Conservation (phyloP, 2,797 vertebrate genomes). For the Hybognathus amarus region DNA sequence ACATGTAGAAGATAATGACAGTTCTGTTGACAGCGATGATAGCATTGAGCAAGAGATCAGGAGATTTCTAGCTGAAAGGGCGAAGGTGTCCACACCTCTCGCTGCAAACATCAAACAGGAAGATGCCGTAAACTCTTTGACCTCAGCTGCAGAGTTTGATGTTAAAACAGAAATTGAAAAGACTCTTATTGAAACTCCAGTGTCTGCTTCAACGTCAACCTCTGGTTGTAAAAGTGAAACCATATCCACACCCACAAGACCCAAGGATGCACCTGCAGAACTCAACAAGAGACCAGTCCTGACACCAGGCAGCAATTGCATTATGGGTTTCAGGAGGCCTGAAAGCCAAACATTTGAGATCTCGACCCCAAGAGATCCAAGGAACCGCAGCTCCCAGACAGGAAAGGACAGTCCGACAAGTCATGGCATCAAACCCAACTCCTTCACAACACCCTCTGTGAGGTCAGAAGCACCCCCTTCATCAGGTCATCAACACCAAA, state of each 20-base stretch:
- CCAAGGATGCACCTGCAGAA: not conserved
- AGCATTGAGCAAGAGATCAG: constrained; percentile 95
- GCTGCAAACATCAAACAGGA: constrained; percentile 53
- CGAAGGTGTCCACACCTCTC: constrained; percentile 76
- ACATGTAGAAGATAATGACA: constrained; percentile 82
- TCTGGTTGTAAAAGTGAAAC: not conserved
- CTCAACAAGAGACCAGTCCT: constrained; percentile 26
- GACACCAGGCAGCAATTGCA: constrained; percentile 13
- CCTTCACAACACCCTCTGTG: not conserved
- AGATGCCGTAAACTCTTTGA: constrained; percentile 19
- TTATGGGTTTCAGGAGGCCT: constrained; percentile 40
- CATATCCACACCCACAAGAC: not conserved
- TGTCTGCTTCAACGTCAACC: constrained; percentile 50
- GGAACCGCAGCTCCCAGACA: constrained; percentile 33
- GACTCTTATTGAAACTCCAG: constrained; percentile 50
- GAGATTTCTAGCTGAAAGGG: constrained; percentile 92
- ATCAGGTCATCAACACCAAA: constrained; percentile 46
- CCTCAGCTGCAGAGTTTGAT: constrained; percentile 53
- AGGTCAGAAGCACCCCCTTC: constrained; percentile 1
- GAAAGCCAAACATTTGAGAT: constrained; percentile 30
- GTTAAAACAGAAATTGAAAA: constrained; percentile 72
- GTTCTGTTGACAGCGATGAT: constrained; percentile 92
- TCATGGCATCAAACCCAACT: constrained; percentile 17
- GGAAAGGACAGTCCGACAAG: constrained; percentile 43
- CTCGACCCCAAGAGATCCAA: constrained; percentile 28